Evolutionary conservation across 2,888 invertebrate species (phyloP), one percentile per base, ranked within the genome.

Genomic region (Ecdyonurus torrentis): DNA sequence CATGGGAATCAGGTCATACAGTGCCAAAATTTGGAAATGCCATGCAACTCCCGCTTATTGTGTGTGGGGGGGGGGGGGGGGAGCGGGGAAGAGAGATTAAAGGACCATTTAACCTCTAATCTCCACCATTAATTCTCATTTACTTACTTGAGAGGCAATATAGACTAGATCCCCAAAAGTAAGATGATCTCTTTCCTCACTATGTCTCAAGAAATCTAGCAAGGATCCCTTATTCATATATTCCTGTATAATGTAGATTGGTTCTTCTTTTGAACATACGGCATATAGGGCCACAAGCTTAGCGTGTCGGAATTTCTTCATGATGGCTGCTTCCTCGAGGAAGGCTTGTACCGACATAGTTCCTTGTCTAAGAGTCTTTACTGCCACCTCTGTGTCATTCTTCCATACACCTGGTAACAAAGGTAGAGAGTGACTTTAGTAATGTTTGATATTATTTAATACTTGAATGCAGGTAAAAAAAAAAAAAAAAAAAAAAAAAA

Each of bases 231-330:
- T 78, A 64, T 72, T 69, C 80, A 83, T 81, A 66, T 76, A 81
- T 70, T 86, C 86, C 67, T 75, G 75, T 52, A 86, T 81, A 67
- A 86, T 86, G 70, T 82, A 84, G 66, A 86, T 82, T 0, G 86
- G 86, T 70, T 85, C 85, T 69, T 83, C 81, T 67, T 80, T 78
- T n/a, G 84, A 83, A 71, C 85, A 85, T 2, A 86, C 84, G n/a
- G 84, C 85, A 70, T 81, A 85, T 61, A 86, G 73, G 23, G 82
- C 81, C 5, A 86, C 85, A 58, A 86, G 72, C 66, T 81, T 80
- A 60, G 79, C 77, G 69, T 83, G 82, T 23, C 78, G 76, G 68
- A 80, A 78, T 67, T 78, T 77, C 69, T 83, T 82, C 82, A 83
- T 83, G 61, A 83, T 80, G 58, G 76, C 74, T 2, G 82, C 82